Percentiles rank a stretch among this genome's conserved stretches.
Conservation (phyloP, 2,113 vertebrate genomes). For the Ailuropoda melanoleuca region DNA sequence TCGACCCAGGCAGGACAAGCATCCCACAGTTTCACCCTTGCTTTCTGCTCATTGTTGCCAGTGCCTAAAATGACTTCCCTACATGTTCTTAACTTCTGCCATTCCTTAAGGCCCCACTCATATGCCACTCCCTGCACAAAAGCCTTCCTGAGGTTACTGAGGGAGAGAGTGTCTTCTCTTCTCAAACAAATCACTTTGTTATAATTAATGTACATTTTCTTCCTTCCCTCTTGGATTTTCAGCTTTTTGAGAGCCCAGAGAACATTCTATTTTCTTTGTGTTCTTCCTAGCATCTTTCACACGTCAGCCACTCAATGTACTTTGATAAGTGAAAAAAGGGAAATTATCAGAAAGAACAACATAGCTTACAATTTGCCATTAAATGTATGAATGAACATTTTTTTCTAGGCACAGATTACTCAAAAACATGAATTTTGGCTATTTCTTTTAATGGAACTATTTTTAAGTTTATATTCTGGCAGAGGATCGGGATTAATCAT, state of each 20-base stretch:
- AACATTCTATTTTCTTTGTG: slow-evolving; percentile 56
- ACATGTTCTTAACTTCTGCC: not conserved
- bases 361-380: slow-evolving; percentile 51
- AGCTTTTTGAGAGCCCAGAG: slow-evolving; percentile 42
- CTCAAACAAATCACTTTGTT: slow-evolving; percentile 36
- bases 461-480: slow-evolving; percentile 45
- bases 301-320: slow-evolving; percentile 51
- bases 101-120: not conserved
- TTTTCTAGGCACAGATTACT: slow-evolving; percentile 47
- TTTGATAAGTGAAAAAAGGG: slow-evolving; percentile 43
- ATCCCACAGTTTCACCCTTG: not conserved
- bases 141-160: not conserved
- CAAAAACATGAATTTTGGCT: slow-evolving; percentile 55
- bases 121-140: not conserved
- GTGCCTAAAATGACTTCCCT: not conserved
- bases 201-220: slow-evolving; percentile 25
- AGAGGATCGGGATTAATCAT: slow-evolving; percentile 53
- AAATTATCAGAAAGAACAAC: slow-evolving; percentile 65
- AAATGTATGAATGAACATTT: slow-evolving; percentile 37
- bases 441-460: slow-evolving; percentile 45
- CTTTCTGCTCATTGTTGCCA: not conserved
- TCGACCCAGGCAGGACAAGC: not conserved
- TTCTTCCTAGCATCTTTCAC: slow-evolving; percentile 34
- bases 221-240: not conserved
- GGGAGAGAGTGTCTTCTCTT: not conserved